A percentile compares a stretch with the other conserved stretches of the same genome.
phyloP scores from a whole-genome alignment of 2,888 invertebrate genomes.

The Leptinotarsa juncta region DNA sequence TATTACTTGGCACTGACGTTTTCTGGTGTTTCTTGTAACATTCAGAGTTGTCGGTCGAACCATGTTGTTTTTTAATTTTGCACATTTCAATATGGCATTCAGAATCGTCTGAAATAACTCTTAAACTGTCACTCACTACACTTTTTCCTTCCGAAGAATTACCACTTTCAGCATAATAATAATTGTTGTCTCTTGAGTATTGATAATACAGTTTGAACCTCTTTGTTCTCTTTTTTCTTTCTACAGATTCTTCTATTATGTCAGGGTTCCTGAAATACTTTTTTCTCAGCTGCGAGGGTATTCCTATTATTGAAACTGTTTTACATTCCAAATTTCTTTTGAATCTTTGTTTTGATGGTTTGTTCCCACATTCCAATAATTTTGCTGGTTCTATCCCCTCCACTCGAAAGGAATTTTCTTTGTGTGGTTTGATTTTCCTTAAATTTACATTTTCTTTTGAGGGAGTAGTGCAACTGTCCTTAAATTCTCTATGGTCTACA shows the following conservation, averaged over 20 bases:
- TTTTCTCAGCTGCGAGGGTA: slow-evolving; percentile 41
- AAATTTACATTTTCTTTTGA: not conserved
- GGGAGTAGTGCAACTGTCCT: not conserved
- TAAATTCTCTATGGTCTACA: slow-evolving; percentile 3
- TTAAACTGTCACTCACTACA: slow-evolving; percentile 45
- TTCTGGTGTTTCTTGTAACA: not conserved
- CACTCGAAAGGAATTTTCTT: slow-evolving; percentile 36
- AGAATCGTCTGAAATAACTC: slow-evolving; percentile 41
- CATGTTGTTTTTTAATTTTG: slow-evolving; percentile 21
- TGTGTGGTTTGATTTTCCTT: slow-evolving; percentile 8
- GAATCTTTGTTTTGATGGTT: slow-evolving; percentile 23
- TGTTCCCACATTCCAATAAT: slow-evolving; percentile 27
- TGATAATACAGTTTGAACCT: slow-evolving; percentile 50
- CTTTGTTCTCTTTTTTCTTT: slow-evolving; percentile 45
- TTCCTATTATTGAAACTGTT: slow-evolving; percentile 48
- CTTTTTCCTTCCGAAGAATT: slow-evolving; percentile 42
- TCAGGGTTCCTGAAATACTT: slow-evolving; percentile 15
- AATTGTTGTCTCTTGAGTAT: slow-evolving; percentile 44
- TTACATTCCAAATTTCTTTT: slow-evolving; percentile 45
- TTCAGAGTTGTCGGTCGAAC: not conserved
- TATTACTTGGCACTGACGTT: not conserved
- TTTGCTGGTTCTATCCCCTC: slow-evolving; percentile 48
- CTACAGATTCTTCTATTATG: slow-evolving; percentile 39
- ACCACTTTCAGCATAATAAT: slow-evolving; percentile 17
- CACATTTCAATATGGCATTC: slow-evolving; percentile 23